These are phyloP conservation scores for Aegotheles bennettii DNA, from an alignment of 2,113 vertebrate species.

Conservation along the genomic window DNA sequence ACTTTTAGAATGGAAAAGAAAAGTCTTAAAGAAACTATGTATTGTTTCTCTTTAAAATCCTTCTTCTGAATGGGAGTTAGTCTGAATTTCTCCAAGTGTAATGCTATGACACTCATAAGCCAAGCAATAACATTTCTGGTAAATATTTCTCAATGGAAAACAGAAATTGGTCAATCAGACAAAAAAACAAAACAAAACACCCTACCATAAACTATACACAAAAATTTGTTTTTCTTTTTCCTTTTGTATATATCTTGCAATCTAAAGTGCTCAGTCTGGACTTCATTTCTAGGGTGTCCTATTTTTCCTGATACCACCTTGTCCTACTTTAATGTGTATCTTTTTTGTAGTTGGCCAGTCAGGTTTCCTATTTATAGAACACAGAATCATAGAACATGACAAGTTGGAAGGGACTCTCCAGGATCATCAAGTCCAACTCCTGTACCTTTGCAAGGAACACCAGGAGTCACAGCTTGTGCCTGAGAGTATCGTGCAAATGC, in stretches of 20 bases:
- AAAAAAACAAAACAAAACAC: fast-evolving
- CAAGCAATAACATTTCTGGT: not conserved
- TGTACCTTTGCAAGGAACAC: too few relatives aligned
- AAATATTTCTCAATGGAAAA: not conserved
- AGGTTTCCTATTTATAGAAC: too few relatives aligned
- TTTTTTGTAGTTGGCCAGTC: not conserved
- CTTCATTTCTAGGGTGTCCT: not conserved
- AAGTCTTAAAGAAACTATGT: not conserved
- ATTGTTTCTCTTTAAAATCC: not conserved
- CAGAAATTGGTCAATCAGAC: not conserved
- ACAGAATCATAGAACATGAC: too few relatives aligned
- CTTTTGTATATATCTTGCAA: not conserved
- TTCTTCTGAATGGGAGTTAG: not conserved
- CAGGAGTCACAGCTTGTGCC: too few relatives aligned
- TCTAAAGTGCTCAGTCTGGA: not conserved
- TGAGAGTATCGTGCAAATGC: too few relatives aligned
- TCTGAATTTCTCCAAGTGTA: not conserved
- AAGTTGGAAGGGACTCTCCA: too few relatives aligned
- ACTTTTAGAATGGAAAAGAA: not conserved
- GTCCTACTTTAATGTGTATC: not conserved
- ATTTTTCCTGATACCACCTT: not conserved
- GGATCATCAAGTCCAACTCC: too few relatives aligned
- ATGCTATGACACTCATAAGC: not conserved
- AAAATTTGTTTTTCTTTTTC: not conserved
- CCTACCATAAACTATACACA: not conserved